Conservation (phyloP, 1,140 invertebrate species). For the Heliconius hewitsoni region DNA sequence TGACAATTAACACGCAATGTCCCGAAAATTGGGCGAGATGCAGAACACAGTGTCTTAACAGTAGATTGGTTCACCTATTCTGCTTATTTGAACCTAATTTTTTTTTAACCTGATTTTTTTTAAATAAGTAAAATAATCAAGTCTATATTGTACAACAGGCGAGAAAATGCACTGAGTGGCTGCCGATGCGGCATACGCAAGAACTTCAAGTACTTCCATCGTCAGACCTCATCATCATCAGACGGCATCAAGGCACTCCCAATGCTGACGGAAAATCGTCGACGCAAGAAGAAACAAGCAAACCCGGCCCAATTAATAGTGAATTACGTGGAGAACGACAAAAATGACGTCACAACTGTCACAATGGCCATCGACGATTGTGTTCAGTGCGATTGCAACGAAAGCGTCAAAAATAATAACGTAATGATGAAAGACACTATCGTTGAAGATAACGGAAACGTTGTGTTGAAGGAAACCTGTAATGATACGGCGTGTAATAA, state of each 20-base stretch:
- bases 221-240: slow-evolving; percentile 69
- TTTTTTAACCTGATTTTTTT: not conserved
- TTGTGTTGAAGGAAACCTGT: slow-evolving; percentile 40
- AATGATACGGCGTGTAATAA: slow-evolving; percentile 14
- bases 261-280: slow-evolving; percentile 28
- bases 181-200: slow-evolving; percentile 69
- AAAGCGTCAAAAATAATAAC: slow-evolving; percentile 53
- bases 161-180: slow-evolving; percentile 64
- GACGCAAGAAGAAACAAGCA: slow-evolving; percentile 44
- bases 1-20: no score
- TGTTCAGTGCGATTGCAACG: slow-evolving; percentile 38
- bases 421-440: slow-evolving; percentile 48
- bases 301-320: slow-evolving; percentile 49
- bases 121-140: not conserved
- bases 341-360: slow-evolving; percentile 32
- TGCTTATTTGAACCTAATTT: no score
- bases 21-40: no score
- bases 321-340: slow-evolving; percentile 43
- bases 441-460: slow-evolving; percentile 60
- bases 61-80: no score
- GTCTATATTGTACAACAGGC: slow-evolving; percentile 44
- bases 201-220: slow-evolving; percentile 57
- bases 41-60: no score
- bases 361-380: slow-evolving; percentile 37
- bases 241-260: slow-evolving; percentile 49